Percentiles rank a stretch among this genome's conserved stretches.
These are phyloP conservation scores for Ranitomeya variabilis DNA, from an alignment of 2,113 vertebrate genomes.

Conservation along the genomic window DNA sequence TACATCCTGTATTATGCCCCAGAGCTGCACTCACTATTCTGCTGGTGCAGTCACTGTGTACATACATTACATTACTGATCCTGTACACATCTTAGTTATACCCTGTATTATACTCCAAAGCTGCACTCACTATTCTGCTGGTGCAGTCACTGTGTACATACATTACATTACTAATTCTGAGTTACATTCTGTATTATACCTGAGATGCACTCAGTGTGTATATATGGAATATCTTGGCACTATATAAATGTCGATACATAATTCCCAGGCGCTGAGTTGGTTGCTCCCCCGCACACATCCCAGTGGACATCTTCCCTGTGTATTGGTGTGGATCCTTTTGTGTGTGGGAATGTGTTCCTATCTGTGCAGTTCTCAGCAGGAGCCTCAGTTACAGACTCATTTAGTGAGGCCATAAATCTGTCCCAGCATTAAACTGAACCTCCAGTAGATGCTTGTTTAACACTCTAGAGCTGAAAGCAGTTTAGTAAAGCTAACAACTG, in stretches of 20 bases:
- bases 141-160: no score
- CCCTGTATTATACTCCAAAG: no score
- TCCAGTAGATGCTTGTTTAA: slow-evolving; percentile 50
- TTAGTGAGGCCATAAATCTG: slow-evolving; percentile 50
- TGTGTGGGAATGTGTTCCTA: slow-evolving; percentile 53
- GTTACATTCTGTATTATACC: no score
- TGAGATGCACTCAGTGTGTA: no score
- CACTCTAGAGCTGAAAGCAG: slow-evolving; percentile 18
- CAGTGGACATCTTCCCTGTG: neutral
- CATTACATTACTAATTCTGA: no score
- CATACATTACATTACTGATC: no score
- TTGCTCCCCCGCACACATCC: neutral
- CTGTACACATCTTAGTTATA: no score
- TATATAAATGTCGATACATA: neutral
- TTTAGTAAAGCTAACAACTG: slow-evolving; percentile 44
- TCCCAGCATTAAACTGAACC: neutral
- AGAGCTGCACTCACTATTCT: no score
- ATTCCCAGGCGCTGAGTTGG: neutral
- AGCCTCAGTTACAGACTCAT: slow-evolving; percentile 29
- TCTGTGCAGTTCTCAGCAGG: slow-evolving; percentile 28
- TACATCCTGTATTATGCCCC: no score
- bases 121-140: no score
- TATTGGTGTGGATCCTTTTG: slow-evolving; percentile 11
- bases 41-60: no score
- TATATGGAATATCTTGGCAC: neutral